Base-by-base conservation (phyloP, 2,888 invertebrate species). In the Julus scandinavius region DNA sequence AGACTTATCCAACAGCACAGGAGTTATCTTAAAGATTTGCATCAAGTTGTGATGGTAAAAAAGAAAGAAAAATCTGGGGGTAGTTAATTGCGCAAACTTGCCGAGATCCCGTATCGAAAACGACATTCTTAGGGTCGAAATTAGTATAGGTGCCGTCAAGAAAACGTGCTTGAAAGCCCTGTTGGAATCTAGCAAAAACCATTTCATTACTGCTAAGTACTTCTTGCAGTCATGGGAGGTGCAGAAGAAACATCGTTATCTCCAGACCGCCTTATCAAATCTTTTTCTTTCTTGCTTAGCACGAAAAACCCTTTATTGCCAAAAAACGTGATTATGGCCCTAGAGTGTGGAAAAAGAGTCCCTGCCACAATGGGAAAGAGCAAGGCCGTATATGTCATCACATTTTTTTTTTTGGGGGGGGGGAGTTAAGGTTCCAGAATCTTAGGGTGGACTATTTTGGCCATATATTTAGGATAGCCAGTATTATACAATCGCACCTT, bases 241-340 rank as follows among this genome's bases (percentile, higher is more conserved):
- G 63, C 54, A n/a, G 63, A n/a, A 17, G 13, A 13, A 13, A 17
- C 63, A 63, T 63, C 63, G n/a, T n/a, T 63, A 63, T 63, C 63
- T 63, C n/a, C 63, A 63, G 63, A n/a, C 63, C 63, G 2, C 63
- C n/a, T 4, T 7, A 63, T 63, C 63, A 5, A n/a, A n/a, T n/a
- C 11, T 63, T 17, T 9, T 63, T 63, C n/a, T 17, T 63, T 15
- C 54, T 54, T 54, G 54, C 54, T 15, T 54, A 54, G 54, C 63
- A 63, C 63, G 63, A n/a, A 63, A 63, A 63, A 17, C 63, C 63
- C n/a, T 63, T 63, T n/a, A 63, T 63, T n/a, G 63, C n/a, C n/a
- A 3, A n/a, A n/a, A 20, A n/a, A n/a, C 63, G 63, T 63, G 63
- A 2, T 63, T 63, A n/a, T 4, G 63, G n/a, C n/a, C n/a, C n/a